Percentiles rank a stretch among this genome's conserved stretches.
These are phyloP conservation scores for Ceriagrion tenellum DNA, from an alignment of 2,888 invertebrate genomes.

Conservation along the genomic window DNA sequence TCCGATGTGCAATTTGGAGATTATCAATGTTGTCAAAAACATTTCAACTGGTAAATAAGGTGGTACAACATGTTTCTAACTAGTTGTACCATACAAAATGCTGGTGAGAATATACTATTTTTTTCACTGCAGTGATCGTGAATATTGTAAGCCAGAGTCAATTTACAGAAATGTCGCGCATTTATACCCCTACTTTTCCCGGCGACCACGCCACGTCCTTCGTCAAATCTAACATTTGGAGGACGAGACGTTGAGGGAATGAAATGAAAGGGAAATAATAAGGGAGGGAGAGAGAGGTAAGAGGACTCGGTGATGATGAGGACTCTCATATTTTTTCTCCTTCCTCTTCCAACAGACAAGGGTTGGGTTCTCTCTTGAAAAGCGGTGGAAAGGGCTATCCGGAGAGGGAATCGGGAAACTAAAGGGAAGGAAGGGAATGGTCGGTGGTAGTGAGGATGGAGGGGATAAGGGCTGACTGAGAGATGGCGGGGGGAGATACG, in stretches of 20 bases:
- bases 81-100: no score
- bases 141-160: no score
- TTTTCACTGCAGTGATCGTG: no score
- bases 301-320: background rate
- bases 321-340: background rate
- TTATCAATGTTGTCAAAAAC: no score
- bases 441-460: no score
- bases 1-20: no score
- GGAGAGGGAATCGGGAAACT: background rate
- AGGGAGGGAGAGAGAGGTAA: background rate
- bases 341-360: background rate
- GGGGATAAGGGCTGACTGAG: background rate
- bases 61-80: no score
- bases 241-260: background rate
- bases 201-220: background rate
- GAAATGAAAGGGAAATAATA: background rate
- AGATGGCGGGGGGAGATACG: constrained; percentile 6
- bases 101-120: no score
- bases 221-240: background rate
- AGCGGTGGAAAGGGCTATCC: background rate
- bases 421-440: background rate
- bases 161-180: background rate
- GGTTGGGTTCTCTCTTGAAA: background rate
- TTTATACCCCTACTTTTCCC: background rate
- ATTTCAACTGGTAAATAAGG: no score